Conservation (phyloP, 2,888 invertebrate species). For the Andrena bicolor region DNA sequence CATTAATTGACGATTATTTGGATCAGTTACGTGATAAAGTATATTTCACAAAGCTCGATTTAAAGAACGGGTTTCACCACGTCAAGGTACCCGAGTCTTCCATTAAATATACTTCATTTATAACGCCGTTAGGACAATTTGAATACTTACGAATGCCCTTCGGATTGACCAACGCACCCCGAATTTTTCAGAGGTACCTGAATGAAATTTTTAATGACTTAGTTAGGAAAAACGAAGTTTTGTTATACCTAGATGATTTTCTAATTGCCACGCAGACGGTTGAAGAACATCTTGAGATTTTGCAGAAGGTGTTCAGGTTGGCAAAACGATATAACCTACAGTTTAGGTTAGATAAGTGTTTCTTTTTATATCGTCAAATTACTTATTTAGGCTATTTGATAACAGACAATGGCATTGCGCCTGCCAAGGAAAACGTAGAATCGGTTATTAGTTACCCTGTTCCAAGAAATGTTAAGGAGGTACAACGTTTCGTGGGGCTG, state of each 20-base stretch:
- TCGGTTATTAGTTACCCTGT: not conserved
- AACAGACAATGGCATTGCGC: not conserved
- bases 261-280: too few species aligned
- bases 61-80: too few species aligned
- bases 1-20: constrained; percentile 24
- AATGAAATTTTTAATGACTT: not conserved
- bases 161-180: not conserved
- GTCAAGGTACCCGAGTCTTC: too few species aligned
- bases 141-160: too few species aligned
- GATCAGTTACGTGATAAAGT: too few species aligned
- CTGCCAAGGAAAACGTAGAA: not conserved
- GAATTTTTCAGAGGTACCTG: not conserved
- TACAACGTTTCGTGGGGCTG: constrained; percentile 58
- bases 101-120: too few species aligned
- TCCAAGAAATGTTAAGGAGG: constrained; percentile 44
- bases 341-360: not conserved
- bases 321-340: not conserved
- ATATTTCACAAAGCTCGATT: too few species aligned
- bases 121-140: too few species aligned
- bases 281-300: not conserved
- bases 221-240: not conserved
- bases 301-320: not conserved
- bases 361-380: not conserved
- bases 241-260: not conserved
- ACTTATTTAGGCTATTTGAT: not conserved